These are phyloP conservation scores for Shinisaurus crocodilurus DNA, from an alignment of 2,113 vertebrate genomes.

Conservation along the genomic window DNA sequence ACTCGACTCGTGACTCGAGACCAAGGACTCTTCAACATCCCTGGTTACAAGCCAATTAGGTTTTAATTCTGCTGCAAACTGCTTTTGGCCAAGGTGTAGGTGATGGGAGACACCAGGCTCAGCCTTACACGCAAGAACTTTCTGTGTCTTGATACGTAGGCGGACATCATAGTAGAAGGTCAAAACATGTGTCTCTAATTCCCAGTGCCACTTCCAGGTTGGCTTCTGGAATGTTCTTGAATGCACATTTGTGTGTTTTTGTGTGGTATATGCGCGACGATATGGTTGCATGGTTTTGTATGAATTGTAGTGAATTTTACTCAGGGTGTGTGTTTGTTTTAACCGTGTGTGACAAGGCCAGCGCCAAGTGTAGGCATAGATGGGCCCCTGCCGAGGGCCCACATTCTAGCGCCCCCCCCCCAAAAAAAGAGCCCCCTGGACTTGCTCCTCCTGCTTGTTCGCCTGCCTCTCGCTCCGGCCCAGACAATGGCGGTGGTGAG, in stretches of 20 bases:
- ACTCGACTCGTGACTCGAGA: too few relatives aligned
- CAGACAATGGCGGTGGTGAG: too few relatives aligned
- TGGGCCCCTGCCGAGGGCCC: too few relatives aligned
- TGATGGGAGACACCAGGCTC: not conserved
- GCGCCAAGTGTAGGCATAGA: too few relatives aligned
- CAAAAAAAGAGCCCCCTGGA: too few relatives aligned
- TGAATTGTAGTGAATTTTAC: not conserved
- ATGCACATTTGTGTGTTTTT: not conserved
- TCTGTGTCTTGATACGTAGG: not conserved
- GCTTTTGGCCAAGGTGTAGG: too few relatives aligned
- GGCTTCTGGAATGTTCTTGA: not conserved
- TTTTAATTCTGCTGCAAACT: not conserved
- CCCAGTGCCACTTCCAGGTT: not conserved
- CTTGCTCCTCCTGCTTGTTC: too few relatives aligned
- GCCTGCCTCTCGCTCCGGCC: too few relatives aligned
- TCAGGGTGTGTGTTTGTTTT: not conserved
- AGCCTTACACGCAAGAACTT: not conserved
- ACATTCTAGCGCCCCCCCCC: too few relatives aligned
- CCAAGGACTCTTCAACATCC: too few relatives aligned
- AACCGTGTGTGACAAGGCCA: not conserved
- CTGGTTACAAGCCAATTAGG: not conserved
- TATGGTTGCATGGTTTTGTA: not conserved
- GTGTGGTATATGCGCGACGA: not conserved
- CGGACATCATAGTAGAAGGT: not conserved
- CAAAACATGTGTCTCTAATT: not conserved